Conservation (phyloP, 2,888 invertebrate species). For the Cryptocheilus praepositus region DNA sequence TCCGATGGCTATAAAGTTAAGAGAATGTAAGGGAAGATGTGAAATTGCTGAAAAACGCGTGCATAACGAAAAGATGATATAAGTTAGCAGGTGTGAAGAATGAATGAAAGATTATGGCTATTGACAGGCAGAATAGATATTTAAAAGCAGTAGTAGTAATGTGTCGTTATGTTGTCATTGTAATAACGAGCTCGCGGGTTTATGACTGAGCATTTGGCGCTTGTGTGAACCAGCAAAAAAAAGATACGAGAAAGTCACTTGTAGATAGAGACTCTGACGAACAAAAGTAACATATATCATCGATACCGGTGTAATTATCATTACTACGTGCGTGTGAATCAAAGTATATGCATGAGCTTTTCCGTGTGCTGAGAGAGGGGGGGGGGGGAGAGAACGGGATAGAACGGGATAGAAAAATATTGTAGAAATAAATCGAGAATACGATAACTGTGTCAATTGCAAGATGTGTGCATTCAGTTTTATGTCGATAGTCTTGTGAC, state of each 20-base stretch:
- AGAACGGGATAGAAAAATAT: neutral
- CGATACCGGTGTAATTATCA: neutral
- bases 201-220: constrained; percentile 37
- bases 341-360: neutral
- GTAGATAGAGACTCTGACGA: neutral
- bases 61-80: neutral
- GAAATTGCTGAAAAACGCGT: neutral
- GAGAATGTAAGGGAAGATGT: neutral
- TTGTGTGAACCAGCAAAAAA: constrained; percentile 45
- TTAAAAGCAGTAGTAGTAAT: too few relatives aligned
- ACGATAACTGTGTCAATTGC: constrained; percentile 48
- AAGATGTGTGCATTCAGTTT: constrained; percentile 39
- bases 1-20: too few relatives aligned
- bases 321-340: neutral
- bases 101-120: constrained; percentile 10
- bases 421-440: neutral
- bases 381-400: neutral
- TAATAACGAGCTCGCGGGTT: too few relatives aligned
- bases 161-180: too few relatives aligned
- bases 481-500: neutral
- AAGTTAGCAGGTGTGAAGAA: neutral
- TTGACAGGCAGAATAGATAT: neutral
- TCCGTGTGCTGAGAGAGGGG: neutral
- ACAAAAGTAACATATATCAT: too few relatives aligned
- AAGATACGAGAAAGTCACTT: constrained; percentile 18